These are phyloP conservation scores for Catajapyx aquilonaris DNA, from an alignment of 1,140 invertebrate genomes.

Conservation along the genomic window DNA sequence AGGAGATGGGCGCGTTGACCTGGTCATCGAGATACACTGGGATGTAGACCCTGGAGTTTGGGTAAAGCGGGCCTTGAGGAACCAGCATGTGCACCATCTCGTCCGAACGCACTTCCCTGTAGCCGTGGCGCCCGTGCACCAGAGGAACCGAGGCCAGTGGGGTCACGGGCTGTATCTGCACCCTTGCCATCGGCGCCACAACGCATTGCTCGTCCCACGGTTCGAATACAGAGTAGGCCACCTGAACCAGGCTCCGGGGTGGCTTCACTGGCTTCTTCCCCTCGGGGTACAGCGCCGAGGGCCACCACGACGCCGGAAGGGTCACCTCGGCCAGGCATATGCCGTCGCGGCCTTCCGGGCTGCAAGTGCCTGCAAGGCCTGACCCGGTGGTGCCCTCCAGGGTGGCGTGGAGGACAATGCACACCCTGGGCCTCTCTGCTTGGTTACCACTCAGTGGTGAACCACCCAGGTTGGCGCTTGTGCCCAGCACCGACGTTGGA, in stretches of 20 bases:
- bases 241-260: slow-evolving; percentile 44
- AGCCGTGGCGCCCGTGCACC: slow-evolving; percentile 48
- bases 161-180: slow-evolving; percentile 54
- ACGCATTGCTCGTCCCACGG: slow-evolving; percentile 28
- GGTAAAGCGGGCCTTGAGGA: slow-evolving; percentile 67
- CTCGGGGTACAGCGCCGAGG: slow-evolving; percentile 33
- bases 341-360: slow-evolving; percentile 67
- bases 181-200: slow-evolving; percentile 28
- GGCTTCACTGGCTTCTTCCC: slow-evolving; percentile 29
- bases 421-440: slow-evolving; percentile 31
- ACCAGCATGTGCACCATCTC: slow-evolving; percentile 60
- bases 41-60: slow-evolving; percentile 64
- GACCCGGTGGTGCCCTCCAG: slow-evolving; percentile 22
- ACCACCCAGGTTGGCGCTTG: slow-evolving; percentile 9
- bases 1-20: slow-evolving; percentile 33
- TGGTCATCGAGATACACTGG: slow-evolving; percentile 58
- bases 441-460: neutral
- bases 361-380: slow-evolving; percentile 53
- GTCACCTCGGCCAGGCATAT: slow-evolving; percentile 61
- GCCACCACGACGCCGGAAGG: slow-evolving; percentile 74
- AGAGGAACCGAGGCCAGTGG: slow-evolving; percentile 46
- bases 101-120: slow-evolving; percentile 56
- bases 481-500: neutral
- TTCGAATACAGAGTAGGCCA: slow-evolving; percentile 64
- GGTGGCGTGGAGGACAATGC: slow-evolving; percentile 48